Conservation (phyloP, 1,140 invertebrate species). For the Pararge aegeria region DNA sequence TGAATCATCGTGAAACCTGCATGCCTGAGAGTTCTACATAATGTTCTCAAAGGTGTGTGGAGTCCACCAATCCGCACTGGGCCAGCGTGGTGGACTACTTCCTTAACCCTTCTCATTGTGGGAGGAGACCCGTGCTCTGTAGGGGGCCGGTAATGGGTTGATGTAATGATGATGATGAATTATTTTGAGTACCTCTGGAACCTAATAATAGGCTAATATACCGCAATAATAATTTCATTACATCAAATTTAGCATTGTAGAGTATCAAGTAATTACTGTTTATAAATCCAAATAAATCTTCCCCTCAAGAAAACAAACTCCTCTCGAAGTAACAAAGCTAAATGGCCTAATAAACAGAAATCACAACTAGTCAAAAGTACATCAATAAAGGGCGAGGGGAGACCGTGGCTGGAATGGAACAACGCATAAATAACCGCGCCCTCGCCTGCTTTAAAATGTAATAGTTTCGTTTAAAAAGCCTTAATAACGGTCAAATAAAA, state of each 20-base stretch:
- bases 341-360: constrained; percentile 68
- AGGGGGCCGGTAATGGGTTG: too few relatives aligned
- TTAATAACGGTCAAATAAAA: constrained; percentile 10
- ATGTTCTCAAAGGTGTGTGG: too few relatives aligned
- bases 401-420: constrained; percentile 40
- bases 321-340: constrained; percentile 46
- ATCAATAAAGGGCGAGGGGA: constrained; percentile 59
- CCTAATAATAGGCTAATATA: too few relatives aligned
- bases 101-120: too few relatives aligned
- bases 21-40: too few relatives aligned
- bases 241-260: background rate
- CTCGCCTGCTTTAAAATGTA: constrained; percentile 24
- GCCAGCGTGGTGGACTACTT: too few relatives aligned
- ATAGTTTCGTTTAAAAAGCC: constrained; percentile 28
- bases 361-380: constrained; percentile 71
- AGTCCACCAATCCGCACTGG: too few relatives aligned
- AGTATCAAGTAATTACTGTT: constrained; percentile 2
- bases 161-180: too few relatives aligned
- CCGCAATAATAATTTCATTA: too few relatives aligned
- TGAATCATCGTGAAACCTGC: too few relatives aligned
- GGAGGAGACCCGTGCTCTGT: too few relatives aligned
- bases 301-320: constrained; percentile 19
- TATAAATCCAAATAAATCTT: constrained; percentile 17
- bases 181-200: too few relatives aligned
- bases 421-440: constrained; percentile 55